Base-by-base conservation (phyloP, 2,888 invertebrate species). In the Tenthredo distinguenda region DNA sequence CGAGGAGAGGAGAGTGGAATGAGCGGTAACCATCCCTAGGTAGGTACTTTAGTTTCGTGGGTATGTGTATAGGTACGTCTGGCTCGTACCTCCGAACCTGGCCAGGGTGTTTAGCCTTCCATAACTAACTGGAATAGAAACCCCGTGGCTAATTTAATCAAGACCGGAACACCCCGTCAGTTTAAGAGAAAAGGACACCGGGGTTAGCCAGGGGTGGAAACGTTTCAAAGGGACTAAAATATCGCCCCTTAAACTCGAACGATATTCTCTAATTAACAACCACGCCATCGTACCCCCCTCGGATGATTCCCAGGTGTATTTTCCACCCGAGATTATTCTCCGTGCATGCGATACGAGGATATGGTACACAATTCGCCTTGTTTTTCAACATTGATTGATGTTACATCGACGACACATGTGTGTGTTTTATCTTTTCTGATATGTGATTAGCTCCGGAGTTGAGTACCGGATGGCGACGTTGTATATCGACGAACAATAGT, bases 121-220 rank as follows among this genome's bases (percentile, higher is more conserved):
- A 68, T 34, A 34, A 26, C 47, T 77, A 77, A 77, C 77, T 77
- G 77, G 77, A 77, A 77, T 50, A n/a, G 74, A 81, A 50, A 40
- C 58, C 58, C 83, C 86, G 86, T 86, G 85, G 86, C 85, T 87
- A 86, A 87, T 87, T 87, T 87, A 86, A 87, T 87, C 86, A 85
- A 87, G 71, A 86, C 86, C 85, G 74, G 79, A 86, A 86, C 72
- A 85, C 82, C 84, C 76, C 71, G 55, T 72, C 72, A 72, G 72
- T 72, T 72, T 43, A 40, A 43, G 40, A 72, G 72, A 74, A 74
- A 43, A 74, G 68, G 68, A 68, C 37, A 40, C 74, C 10, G 21
- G 10, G 34, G 1, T 37, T 34, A 71, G 2, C 26, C 15, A 68
- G 40, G 34, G 31, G 68, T 68, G 34, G 31, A 21, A 21, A 43